Conservation (phyloP, 2,888 invertebrate species). For the Lamellibrachia columna region DNA sequence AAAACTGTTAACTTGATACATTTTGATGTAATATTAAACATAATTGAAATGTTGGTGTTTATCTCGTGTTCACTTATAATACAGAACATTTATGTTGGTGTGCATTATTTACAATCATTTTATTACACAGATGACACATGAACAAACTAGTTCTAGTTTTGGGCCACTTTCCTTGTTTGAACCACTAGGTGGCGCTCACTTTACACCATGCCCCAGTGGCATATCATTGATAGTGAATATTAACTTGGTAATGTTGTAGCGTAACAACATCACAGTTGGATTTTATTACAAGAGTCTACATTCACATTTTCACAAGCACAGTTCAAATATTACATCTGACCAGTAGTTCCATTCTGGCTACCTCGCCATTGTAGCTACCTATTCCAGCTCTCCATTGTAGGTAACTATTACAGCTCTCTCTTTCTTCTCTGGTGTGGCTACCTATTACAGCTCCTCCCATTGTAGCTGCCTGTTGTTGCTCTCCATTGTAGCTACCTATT, state of each 20-base stretch:
- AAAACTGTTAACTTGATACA: background rate
- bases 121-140: background rate
- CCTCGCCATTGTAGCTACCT: background rate
- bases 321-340: background rate
- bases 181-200: too few relatives aligned
- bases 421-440: too few relatives aligned
- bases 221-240: too few relatives aligned
- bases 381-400: too few relatives aligned
- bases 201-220: too few relatives aligned
- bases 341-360: background rate
- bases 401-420: too few relatives aligned
- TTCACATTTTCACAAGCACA: conserved; percentile 6
- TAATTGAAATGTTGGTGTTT: background rate
- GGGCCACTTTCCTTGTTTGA: too few relatives aligned
- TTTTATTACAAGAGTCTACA: background rate
- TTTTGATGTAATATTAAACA: background rate
- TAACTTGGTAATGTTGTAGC: background rate
- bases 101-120: background rate
- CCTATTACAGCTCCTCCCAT: too few relatives aligned
- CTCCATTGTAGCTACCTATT: too few relatives aligned
- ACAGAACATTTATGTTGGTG: background rate
- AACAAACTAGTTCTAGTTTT: too few relatives aligned
- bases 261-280: background rate
- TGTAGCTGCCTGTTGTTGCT: too few relatives aligned
- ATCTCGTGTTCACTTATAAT: background rate